Evolutionary conservation across 2,888 invertebrate genomes (phyloP).

Genomic region (Latheticus oryzae): DNA sequence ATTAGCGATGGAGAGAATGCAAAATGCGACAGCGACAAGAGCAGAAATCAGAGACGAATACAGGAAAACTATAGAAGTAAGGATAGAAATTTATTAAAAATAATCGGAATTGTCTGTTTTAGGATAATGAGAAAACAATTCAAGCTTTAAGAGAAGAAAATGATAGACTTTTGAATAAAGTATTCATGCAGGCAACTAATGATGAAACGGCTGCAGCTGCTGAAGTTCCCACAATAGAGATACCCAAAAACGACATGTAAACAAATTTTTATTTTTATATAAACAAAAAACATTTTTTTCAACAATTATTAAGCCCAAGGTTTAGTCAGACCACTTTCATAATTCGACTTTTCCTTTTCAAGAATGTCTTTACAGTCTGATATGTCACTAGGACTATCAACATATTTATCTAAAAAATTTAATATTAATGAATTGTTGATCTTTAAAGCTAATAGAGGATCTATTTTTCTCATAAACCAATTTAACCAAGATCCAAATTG

Average conservation of each 20-base stretch:
- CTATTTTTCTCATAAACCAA: constrained; percentile 66
- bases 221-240: constrained; percentile 1
- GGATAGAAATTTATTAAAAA: constrained; percentile 18
- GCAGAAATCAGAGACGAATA: constrained; percentile 72
- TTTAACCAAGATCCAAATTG: constrained; percentile 67
- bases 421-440: constrained; percentile 66
- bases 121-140: constrained; percentile 66
- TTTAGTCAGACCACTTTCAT: constrained; percentile 60
- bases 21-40: constrained; percentile 71
- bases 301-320: constrained; percentile 57
- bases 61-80: constrained; percentile 67
- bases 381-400: constrained; percentile 51
- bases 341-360: constrained; percentile 54
- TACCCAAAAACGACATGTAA: background rate
- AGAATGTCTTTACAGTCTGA: constrained; percentile 54
- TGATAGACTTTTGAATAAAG: constrained; percentile 54
- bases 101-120: constrained; percentile 14
- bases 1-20: constrained; percentile 73
- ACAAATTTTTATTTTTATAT: background rate
- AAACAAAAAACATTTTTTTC: background rate
- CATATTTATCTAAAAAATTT: constrained; percentile 61
- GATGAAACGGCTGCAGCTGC: background rate
- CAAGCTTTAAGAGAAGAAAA: constrained; percentile 65
- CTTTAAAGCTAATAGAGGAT: constrained; percentile 60
- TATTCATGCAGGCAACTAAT: constrained; percentile 30